Percentiles rank a stretch among this genome's conserved stretches.
phyloP scores from a whole-genome alignment of 2,888 invertebrate species.

The Athalia rosae region DNA sequence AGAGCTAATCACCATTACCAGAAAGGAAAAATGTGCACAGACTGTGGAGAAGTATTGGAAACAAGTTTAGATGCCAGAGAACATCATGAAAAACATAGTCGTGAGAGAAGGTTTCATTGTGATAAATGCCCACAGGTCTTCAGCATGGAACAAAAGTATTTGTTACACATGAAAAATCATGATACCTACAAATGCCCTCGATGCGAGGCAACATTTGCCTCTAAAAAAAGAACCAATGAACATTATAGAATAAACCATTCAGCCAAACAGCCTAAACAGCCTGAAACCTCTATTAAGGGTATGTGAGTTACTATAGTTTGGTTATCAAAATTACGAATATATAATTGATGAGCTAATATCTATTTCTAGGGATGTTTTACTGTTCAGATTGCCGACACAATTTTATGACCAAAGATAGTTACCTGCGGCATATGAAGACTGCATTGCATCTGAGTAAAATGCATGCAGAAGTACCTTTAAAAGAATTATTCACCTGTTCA shows the following conservation, averaged over 20 bases:
- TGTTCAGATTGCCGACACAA: constrained; percentile 61
- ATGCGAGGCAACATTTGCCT: constrained; percentile 67
- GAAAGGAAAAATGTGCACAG: constrained; percentile 65
- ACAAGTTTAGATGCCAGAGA: constrained; percentile 58
- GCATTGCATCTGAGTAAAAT: constrained; percentile 58
- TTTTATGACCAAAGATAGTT: constrained; percentile 60
- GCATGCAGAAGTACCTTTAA: constrained; percentile 58
- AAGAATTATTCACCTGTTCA: constrained; percentile 62
- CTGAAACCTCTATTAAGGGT: constrained; percentile 54
- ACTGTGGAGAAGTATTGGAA: constrained; percentile 65
- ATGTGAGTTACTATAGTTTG: constrained; percentile 27
- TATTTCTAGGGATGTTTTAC: constrained; percentile 55
- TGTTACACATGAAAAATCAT: constrained; percentile 67
- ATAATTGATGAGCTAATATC: constrained; percentile 27
- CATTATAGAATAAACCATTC: constrained; percentile 57
- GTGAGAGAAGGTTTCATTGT: constrained; percentile 65
- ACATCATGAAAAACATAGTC: constrained; percentile 63
- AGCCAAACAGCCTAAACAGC: constrained; percentile 49
- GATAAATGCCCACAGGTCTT: constrained; percentile 66
- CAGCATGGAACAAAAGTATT: constrained; percentile 65
- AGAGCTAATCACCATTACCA: constrained; percentile 64
- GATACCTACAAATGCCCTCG: constrained; percentile 68
- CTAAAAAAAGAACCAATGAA: constrained; percentile 62
- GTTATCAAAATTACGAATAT: constrained; percentile 34
- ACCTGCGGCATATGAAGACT: constrained; percentile 59